Percentiles rank a stretch among this genome's conserved stretches.
Conservation (phyloP, 1,140 invertebrate genomes). For the Drosophila ohnishii region DNA sequence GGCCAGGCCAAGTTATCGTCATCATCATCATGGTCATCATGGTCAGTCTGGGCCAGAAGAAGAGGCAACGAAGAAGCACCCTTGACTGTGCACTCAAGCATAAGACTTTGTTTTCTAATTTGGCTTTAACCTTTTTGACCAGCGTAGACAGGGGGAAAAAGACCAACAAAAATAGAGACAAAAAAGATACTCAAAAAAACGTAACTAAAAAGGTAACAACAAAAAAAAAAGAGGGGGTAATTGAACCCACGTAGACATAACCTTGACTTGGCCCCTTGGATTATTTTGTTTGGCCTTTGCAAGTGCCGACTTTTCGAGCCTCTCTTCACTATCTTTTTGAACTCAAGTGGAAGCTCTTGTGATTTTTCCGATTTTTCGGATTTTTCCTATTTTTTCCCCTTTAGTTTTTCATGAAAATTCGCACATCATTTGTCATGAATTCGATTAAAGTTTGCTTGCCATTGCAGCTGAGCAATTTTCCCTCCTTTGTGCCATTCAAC, state of each 20-base stretch:
- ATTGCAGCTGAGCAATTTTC: constrained; percentile 48
- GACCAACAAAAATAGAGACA: background rate
- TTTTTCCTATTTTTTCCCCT: background rate
- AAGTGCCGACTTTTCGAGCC: constrained; percentile 1
- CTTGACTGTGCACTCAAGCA: constrained; percentile 70
- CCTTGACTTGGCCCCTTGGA: constrained; percentile 59
- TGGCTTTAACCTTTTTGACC: constrained; percentile 72
- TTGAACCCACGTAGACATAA: constrained; percentile 69
- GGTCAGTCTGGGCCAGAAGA: constrained; percentile 21
- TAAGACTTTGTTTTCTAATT: constrained; percentile 75
- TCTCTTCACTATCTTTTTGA: background rate
- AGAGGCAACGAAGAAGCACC: constrained; percentile 22
- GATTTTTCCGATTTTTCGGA: background rate
- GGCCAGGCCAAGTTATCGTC: constrained; percentile 56
- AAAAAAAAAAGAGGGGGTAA: constrained; percentile 53
- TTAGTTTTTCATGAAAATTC: constrained; percentile 52
- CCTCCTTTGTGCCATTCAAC: constrained; percentile 3
- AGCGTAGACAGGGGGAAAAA: constrained; percentile 33
- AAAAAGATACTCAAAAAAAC: constrained; percentile 2
- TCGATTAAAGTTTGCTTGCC: constrained; percentile 69
- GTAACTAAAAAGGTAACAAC: constrained; percentile 14
- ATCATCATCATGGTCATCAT: constrained; percentile 7
- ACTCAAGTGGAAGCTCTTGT: background rate
- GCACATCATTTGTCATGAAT: constrained; percentile 78
- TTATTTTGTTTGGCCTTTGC: constrained; percentile 32